Base-by-base conservation (phyloP, 1,140 invertebrate species). In the Proctacanthus coquilletti region DNA sequence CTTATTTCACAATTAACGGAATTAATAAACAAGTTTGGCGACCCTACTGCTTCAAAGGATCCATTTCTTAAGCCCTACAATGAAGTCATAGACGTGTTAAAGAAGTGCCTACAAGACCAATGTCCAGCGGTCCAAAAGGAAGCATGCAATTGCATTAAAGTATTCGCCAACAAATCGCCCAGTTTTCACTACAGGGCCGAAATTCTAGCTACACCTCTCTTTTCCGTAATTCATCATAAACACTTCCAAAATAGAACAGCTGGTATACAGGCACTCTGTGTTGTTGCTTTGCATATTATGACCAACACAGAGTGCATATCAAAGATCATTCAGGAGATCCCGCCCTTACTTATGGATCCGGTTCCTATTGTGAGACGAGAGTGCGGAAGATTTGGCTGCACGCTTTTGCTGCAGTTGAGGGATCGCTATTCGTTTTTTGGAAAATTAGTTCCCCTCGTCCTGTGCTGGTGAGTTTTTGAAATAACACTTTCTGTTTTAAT, bases 351-450 rank as follows among this genome's bases (percentile, higher is more conserved):
- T 2, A 85, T 86, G 63, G 84, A 88, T 64, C 69, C 72, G 41
- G 71, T 70, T 43, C 72, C 74, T 2, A 49, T 65, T 18, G 81
- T 86, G 2, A 63, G 84, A 43, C 52, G 60, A 51, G 71, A 76
- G 44, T 72, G 83, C 5, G 66, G 73, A 3, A 60, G 71, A 52
- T 68, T 80, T 20, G 69, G 76, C 14, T 73, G 77, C 11, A 52
- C 60, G 4, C 82, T 81, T 80, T 49, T 84, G 17, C 43, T 76
- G 13, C 61, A 81, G 18, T 61, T 84, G 10, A 61, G 63, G 18
- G 83, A 88, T 57, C 63, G 82, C 43, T 87, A 87, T 52, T 83
- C 80, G 5, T 84, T 71, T 56, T 84, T 80, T 59, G 66, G 75
- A 44, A 75, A 73, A 53, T 58, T 87, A 1, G 60, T 87, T 19